Evolutionary conservation across 1,140 invertebrate genomes (phyloP), one percentile per base, ranked within the genome.

Genomic region (Drosophila nasuta): DNA sequence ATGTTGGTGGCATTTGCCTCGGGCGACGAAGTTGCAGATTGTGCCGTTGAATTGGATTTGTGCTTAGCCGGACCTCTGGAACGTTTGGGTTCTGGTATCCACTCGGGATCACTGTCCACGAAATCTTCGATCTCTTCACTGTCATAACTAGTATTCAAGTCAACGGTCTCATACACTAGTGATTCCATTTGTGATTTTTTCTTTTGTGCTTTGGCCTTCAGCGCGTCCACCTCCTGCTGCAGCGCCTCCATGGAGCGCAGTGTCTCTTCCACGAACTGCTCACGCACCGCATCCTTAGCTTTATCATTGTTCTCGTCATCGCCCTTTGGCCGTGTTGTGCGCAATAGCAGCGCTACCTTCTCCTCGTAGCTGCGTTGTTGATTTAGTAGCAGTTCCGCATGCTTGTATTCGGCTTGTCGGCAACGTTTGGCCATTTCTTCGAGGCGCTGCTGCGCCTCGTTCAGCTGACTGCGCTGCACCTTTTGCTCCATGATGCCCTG

Each of bases 41-140:
- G 33, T 38, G 35, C 30, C 5, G 35, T 10, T 38, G 35, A 25
- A 25, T 38, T 38, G 35, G 2, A 8, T 10, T 38, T 33, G 7
- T 33, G 30, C 7, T 33, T 33, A 25, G 20, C 20, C 30, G 30
- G 30, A 57, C 54, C 8, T 25, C 7, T 41, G 3, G 35, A 20
- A 8, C 54, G 54, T 5, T 57, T 57, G 2, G 46, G 5, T 8
- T 10, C 11, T 2, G 77, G 77, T 7, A 57, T 92, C 96, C 96
- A 96, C 82, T 96, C 96, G 0, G 96, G 95, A 92, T 96, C 95
- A 45, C 94, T 94, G 2, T 93, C 67, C 1, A 6, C 2, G 11
- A 10, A 0, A 10, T 3, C 35, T 7, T 33, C 2, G 6, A 33
- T 7, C 35, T 38, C 35, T 8, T 38, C 35, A 10, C 6, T 10